Base-by-base conservation (phyloP, 1,140 invertebrate species). In the Megalopta genalis region DNA sequence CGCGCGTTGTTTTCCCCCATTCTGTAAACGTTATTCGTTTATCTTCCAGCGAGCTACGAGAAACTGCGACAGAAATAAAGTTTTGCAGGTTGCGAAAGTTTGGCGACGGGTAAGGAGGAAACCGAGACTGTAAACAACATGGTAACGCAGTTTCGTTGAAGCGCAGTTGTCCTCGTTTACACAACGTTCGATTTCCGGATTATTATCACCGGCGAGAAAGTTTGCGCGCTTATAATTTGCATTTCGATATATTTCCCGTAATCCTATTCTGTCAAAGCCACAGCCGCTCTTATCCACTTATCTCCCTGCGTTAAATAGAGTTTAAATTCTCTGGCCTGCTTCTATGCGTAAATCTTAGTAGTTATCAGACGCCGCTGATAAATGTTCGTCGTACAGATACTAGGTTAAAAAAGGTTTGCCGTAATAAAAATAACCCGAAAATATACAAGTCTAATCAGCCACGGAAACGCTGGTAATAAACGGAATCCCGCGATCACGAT, bases 31-130 rank as follows among this genome's bases (percentile, higher is more conserved):
- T 23, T 57, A 8, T n/a, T 23, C 54, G 18, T 32, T 37, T 46
- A 32, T 46, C 68, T 59, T 23, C 37, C 21, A 12, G 2, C 27
- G 14, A 67, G 63, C 16, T 25, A 27, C 25, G 32, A 25, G 23
- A 42, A 16, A 5, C 25, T 64, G 65, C 32, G 32, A n/a, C 14
- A 12, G 23, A 25, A 68, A 46, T 59, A 68, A 76, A 76, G 73
- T 76, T 68, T 32, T 37, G 23, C n/a, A 49, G 54, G 23, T 12
- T 46, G 42, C 42, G 42, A 73, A 82, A 84, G 64, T 84, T 84
- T 14, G 46, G 12, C 18, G 18, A 16, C 57, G 46, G 63, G 42
- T 59, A 32, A 21, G 18, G 16, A 25, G 23, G 39, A 37, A 62
- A 54, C 42, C 10, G 4, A 46, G 16, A 23, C 27, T 42, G 54